Base-by-base conservation (phyloP, 2,113 vertebrate genomes). In the Pyxicephalus adspersus region DNA sequence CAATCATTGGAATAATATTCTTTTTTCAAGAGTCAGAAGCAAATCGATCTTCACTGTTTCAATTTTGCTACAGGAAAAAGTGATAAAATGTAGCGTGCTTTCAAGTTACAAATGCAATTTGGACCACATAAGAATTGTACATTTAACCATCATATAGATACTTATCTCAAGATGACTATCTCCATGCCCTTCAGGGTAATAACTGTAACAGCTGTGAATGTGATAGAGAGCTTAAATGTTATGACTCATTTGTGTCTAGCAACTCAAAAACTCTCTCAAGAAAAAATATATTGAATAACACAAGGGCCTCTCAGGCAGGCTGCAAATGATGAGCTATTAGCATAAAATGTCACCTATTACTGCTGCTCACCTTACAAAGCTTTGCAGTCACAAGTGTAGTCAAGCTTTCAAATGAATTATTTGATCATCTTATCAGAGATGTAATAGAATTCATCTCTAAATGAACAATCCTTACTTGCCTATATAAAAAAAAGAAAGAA, bases 121-220 rank as follows among this genome's bases (percentile, higher is more conserved):
- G 86, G 58, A 81, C 89, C 86, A 87, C 85, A 83, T 86, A 88
- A 90, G 90, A 88, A 88, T 87, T 80, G 20, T 90, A 86, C 84
- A 84, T 83, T 83, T 85, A 87, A 80, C 81, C 77, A 74, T 87
- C 84, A 83, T 80, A 28, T 0, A 18, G 85, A 86, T 84, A 84
- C 79, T 90, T 88, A 85, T 84, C 85, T 90, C 84, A 84, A 87
- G 86, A 89, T 84, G 73, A 85, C 82, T 84, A 70, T 85, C 85
- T 91, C 73, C 2, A 9, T 85, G 87, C 88, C 85, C 89, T 91
- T 89, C 85, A 89, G 84, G 85, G 75, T 83, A 88, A 82, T 86
- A 89, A 87, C 67, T 82, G 55, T 65, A 88, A 86, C 86, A 90
- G 83, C 83, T 85, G 84, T 86, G 85, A 90, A 83, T 81, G 68